Base-by-base conservation (phyloP, 2,797 vertebrate species). In the Melanotaenia trifasciata region DNA sequence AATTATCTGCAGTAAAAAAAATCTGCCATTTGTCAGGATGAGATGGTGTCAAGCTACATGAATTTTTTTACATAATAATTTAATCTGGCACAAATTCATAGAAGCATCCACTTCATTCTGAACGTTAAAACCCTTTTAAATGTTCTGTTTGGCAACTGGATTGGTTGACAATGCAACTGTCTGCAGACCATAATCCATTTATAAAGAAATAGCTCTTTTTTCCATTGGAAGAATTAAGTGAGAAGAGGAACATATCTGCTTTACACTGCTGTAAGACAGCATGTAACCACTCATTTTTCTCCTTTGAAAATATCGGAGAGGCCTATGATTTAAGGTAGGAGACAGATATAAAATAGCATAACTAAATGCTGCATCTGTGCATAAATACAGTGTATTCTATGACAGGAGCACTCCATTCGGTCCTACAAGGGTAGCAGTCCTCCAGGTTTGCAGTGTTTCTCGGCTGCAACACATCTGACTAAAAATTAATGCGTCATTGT, bases 1-100 rank as follows among this genome's bases (percentile, higher is more conserved):
- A 81, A 83, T 90, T 86, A 89, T 89, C 83, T 72, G 77, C 70
- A 4, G 78, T 67, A 79, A 30, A 89, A 80, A 80, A 86, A 80
- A 85, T 82, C 67, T 58, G 36, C 57, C 32, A n/a, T 78, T 82
- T 73, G 76, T 75, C 75, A 14, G 74, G 53, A 72, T 70, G 66
- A 67, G 66, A 67, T 13, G 69, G 26, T 28, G 32, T 81, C 70
- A 63, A 62, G 58, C 5, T 35, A 47, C 30, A 67, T 60, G 30
- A 14, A 65, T 65, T 60, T 74, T 71, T 67, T 32, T 33, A 38
- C 2, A 63, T 47, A 59, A 53, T 59, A 38, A 13, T 36, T 64
- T 16, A 75, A 51, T 38, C 40, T 6, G 24, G 26, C 12, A 16
- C 5, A 24, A 26, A 70, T 32, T 51, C 57, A 50, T n/a, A 30